Evolutionary conservation across 53 echinoderm and acorn worm species (phyloP), one percentile per base, ranked within the genome.

Genomic region (Echinometra lucunter): DNA sequence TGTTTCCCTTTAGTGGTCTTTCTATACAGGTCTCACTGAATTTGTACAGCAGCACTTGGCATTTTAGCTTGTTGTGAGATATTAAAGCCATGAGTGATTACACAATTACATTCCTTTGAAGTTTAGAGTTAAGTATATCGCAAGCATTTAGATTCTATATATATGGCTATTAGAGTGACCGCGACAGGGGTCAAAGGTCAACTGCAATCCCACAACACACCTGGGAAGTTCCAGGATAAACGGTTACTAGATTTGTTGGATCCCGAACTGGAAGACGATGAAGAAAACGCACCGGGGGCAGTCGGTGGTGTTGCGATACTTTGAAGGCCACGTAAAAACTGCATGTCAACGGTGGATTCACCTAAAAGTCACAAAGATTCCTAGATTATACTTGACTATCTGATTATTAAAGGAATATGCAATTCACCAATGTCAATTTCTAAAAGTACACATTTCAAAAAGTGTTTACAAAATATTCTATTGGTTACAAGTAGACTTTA

Each of bases 211-310:
- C 32, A 37, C 7, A 89, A 94, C 94, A 44, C 66, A 94, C 94
- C 85, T 94, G 94, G 85, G 30, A 94, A 94, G 66, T 94, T 94
- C 94, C 94, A 94, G 58, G 94, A 94, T 60, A 94, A 94, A 23
- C 94, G 94, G 37, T 94, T 94, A 60, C 58, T 63, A 60, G 82
- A 27, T 63, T 83, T 94, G 94, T 66, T 94, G 40, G 94, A 93
- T 55, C 82, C 93, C 15, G 91, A 23, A 27, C 13, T 15, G 10
- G 92, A 45, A 80, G 94, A 82, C 40, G 83, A 40, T 0, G 63
- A 44, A 7, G 58, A n/a, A 42, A 63, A 37, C 60, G 94, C 58
- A n/a, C 82, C 44, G 0, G 83, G 27, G 10, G 93, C 58, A 2
- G 94, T 60, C 27, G 83, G 85, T 30, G 93, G 75, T 21, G 93